phyloP scores from a whole-genome alignment of 2,888 invertebrate species.

The Drosophila phalerata region DNA sequence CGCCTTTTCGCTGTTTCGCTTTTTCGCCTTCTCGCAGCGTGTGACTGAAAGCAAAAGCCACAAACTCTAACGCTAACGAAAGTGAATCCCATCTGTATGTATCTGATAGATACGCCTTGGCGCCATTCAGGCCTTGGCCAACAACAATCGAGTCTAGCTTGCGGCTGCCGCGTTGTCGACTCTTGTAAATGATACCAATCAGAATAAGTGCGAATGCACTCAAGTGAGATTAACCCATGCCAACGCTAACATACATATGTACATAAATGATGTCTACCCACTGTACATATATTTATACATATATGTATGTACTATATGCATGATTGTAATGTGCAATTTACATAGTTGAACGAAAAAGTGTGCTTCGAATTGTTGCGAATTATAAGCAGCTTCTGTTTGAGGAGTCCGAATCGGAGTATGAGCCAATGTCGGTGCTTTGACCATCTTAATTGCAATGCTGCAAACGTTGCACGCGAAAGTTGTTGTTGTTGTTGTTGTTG shows the following conservation, averaged over 20 bases:
- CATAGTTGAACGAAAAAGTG: conserved; percentile 61
- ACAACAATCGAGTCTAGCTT: conserved; percentile 28
- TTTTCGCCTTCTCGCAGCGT: conserved; percentile 49
- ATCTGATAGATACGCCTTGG: conserved; percentile 44
- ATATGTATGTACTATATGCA: background rate
- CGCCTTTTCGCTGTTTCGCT: conserved; percentile 25
- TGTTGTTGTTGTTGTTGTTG: conserved; percentile 54
- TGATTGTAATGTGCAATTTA: conserved; percentile 53
- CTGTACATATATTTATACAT: background rate
- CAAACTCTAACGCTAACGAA: conserved; percentile 57
- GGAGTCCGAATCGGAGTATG: conserved; percentile 6
- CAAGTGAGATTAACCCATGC: conserved; percentile 53
- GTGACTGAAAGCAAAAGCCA: conserved; percentile 70
- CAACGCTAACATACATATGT: background rate
- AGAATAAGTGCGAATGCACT: conserved; percentile 76
- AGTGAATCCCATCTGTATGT: conserved; percentile 62
- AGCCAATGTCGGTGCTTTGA: conserved; percentile 33
- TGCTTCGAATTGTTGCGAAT: conserved; percentile 59
- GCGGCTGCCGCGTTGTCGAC: conserved; percentile 30
- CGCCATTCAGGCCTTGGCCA: conserved; percentile 52
- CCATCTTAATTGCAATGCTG: conserved; percentile 69
- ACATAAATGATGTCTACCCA: background rate
- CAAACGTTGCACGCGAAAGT: conserved; percentile 64
- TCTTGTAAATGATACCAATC: conserved; percentile 73
- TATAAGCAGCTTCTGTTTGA: conserved; percentile 44